Base-by-base conservation (phyloP, 2,113 vertebrate genomes). In the Andinoacara biseriatus region DNA sequence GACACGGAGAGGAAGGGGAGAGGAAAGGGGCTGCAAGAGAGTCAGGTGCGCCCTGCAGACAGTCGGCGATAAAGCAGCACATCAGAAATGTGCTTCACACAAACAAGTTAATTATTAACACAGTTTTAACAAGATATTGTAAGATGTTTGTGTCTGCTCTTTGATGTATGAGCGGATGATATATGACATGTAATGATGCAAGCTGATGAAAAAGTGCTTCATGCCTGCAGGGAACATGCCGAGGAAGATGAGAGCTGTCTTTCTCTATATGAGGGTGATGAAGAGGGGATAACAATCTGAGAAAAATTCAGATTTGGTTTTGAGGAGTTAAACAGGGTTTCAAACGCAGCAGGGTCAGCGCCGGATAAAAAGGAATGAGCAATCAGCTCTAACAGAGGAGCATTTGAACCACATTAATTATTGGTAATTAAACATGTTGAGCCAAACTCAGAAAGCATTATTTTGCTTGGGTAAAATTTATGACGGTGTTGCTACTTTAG, bases 161-260 rank as follows among this genome's bases (percentile, higher is more conserved):
- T 58, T 82, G 87, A 83, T 80, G 38, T 78, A 33, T n/a, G 46
- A 54, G 18, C 78, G 35, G 62, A 76, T 80, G 80, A 84, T 86
- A 80, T 62, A 77, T 86, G 82, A 85, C 74, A 84, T 31, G 26
- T 61, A 56, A 80, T 90, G 90, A 92, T 85, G 85, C 74, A 84
- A 92, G 85, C 72, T 91, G 90, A 85, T 89, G 85, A 87, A 94
- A 90, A 88, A 81, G 74, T 54, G 63, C 24, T 75, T 46, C 54
- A 43, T 58, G 78, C 76, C 63, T 80, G 49, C 54, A 58, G 78
- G 79, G 59, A 81, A 67, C 31, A 0, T 1, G 24, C 43, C 24
- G n/a, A 31, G 56, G 46, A 46, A 72, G 76, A 87, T 38, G 54
- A 77, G 79, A 83, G 58, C 18, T 57, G 62, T 81, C 58, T 77